Percentiles rank a stretch among this genome's conserved stretches.
Conservation (phyloP, 1,140 invertebrate genomes). For the Daktulosphaira vitifoliae region DNA sequence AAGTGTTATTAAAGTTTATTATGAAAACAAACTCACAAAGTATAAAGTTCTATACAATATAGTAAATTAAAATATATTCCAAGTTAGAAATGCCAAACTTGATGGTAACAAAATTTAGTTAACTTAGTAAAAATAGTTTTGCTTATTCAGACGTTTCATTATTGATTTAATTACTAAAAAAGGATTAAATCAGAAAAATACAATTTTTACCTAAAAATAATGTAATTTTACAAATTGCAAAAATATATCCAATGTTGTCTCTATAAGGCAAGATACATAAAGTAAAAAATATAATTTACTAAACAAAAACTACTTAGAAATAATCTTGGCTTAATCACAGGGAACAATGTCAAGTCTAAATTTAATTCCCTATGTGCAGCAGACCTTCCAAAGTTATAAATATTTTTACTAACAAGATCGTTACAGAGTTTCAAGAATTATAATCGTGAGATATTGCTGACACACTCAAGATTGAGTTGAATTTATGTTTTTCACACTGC, state of each 20-base stretch:
- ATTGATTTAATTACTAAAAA: too few species aligned
- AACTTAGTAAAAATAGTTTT: constrained; percentile 12
- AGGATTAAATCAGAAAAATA: too few species aligned
- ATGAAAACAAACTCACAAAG: background rate
- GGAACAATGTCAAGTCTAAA: constrained; percentile 3
- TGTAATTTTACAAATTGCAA: too few species aligned
- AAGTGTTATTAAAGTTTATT: too few species aligned
- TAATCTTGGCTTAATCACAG: constrained; percentile 8
- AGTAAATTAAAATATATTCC: background rate
- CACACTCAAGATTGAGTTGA: constrained; percentile 1
- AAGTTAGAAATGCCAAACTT: background rate
- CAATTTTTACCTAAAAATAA: too few species aligned
- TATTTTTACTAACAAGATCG: constrained; percentile 14
- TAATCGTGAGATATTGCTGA: constrained; percentile 3
- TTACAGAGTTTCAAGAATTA: constrained; percentile 27
- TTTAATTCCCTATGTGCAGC: background rate
- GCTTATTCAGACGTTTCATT: too few species aligned
- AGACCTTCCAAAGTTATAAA: background rate
- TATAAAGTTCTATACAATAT: background rate
- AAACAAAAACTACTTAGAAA: too few species aligned
- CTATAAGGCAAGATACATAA: too few species aligned
- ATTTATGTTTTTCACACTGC: background rate
- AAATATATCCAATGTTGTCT: too few species aligned
- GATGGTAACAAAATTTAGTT: constrained; percentile 27
- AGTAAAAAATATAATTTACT: too few species aligned